phyloP scores from a whole-genome alignment of 2,113 vertebrate species.

The Genyomyrus donnyi region DNA sequence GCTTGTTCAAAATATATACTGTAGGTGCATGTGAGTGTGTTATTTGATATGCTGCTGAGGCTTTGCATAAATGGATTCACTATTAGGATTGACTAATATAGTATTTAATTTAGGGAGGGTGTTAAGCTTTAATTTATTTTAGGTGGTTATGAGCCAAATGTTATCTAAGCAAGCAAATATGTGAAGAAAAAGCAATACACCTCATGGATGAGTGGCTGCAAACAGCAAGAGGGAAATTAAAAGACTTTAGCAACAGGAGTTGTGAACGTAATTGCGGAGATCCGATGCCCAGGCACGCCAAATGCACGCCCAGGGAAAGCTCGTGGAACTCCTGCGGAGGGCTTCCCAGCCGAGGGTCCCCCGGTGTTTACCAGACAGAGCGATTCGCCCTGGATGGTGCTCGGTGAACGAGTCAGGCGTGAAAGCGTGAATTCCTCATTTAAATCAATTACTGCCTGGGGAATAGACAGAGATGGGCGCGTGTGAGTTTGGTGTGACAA shows the following conservation, averaged over 20 bases:
- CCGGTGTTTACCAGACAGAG: not conserved
- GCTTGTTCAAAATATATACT: not conserved
- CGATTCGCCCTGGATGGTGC: not conserved
- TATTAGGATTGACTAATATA: not conserved
- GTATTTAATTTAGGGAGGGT: not conserved
- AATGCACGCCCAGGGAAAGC: not conserved
- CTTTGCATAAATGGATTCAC: not conserved
- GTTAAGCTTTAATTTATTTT: not conserved
- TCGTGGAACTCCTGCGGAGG: not conserved
- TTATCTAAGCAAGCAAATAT: not conserved
- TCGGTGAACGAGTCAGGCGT: not conserved
- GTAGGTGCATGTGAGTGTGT: not conserved
- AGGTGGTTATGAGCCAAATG: not conserved
- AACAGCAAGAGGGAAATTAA: not conserved
- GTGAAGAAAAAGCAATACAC: not conserved
- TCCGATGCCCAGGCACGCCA: not conserved
- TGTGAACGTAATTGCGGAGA: not conserved
- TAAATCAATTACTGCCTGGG: slow-evolving; percentile 1
- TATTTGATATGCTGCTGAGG: not conserved
- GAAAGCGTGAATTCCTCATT: slow-evolving; percentile 2
- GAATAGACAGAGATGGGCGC: not conserved
- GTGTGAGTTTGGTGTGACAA: not conserved
- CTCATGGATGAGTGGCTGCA: not conserved
- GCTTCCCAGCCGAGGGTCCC: not conserved
- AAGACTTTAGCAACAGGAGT: not conserved